These are phyloP conservation scores for Mimumesa dahlbomi DNA, from an alignment of 2,888 invertebrate species.

Conservation along the genomic window DNA sequence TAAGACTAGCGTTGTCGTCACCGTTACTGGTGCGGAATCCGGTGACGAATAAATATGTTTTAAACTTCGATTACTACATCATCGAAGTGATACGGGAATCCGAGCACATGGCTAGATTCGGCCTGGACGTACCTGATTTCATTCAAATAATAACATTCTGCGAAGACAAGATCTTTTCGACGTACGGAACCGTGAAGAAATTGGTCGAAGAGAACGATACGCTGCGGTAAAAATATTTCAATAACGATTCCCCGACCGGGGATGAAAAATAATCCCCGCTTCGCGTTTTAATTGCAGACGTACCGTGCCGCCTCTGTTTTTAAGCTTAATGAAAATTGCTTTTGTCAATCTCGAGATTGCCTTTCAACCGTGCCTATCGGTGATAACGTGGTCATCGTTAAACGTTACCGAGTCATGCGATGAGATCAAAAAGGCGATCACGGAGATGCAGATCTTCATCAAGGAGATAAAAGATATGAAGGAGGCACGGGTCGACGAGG, in stretches of 20 bases:
- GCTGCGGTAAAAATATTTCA: conserved; percentile 65
- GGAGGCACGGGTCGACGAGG: conserved; percentile 87
- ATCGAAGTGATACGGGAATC: conserved; percentile 89
- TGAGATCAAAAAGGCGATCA: conserved; percentile 82
- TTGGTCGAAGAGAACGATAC: conserved; percentile 85
- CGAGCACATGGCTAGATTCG: conserved; percentile 90
- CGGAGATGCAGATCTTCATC: conserved; percentile 85
- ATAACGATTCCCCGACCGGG: no score
- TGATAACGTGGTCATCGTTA: conserved; percentile 91
- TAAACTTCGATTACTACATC: conserved; percentile 89
- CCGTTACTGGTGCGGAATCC: conserved; percentile 87
- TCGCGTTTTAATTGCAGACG: conserved; percentile 65
- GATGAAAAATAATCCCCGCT: no score
- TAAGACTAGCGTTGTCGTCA: conserved; percentile 85
- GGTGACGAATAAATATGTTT: conserved; percentile 84
- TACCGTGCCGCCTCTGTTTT: conserved; percentile 85
- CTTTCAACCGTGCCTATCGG: conserved; percentile 88
- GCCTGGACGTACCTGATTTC: conserved; percentile 88
- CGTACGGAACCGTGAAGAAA: conserved; percentile 84
- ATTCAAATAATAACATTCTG: conserved; percentile 89
- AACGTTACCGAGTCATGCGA: conserved; percentile 85
- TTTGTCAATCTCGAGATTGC: conserved; percentile 86
- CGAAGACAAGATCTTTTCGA: conserved; percentile 85
- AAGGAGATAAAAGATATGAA: conserved; percentile 89
- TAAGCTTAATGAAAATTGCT: conserved; percentile 86